Evolutionary conservation across 2,888 invertebrate species (phyloP).

Genomic region (Cryptocephalus primarius): DNA sequence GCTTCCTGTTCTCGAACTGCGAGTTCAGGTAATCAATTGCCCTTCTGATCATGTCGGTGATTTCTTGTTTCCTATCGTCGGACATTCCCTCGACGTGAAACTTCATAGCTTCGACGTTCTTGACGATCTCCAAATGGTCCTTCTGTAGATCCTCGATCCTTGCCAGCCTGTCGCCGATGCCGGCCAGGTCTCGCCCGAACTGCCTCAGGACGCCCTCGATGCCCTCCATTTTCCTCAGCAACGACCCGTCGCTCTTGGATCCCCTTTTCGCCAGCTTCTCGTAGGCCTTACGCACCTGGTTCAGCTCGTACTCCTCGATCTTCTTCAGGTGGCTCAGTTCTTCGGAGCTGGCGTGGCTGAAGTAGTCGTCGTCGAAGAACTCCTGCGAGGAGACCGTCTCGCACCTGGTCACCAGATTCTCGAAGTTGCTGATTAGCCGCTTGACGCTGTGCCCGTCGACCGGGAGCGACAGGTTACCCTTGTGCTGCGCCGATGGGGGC

Average conservation of each 20-base stretch:
- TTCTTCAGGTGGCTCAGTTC: conserved; percentile 4
- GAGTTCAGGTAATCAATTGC: conserved; percentile 1
- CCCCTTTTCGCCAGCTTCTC: not conserved
- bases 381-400: conserved; percentile 1
- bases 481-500: too few relatives aligned
- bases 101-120: not conserved
- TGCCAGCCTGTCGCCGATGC: not conserved
- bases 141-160: not conserved
- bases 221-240: conserved; percentile 5
- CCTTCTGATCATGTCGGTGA: conserved; percentile 2
- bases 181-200: conserved; percentile 1
- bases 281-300: not conserved
- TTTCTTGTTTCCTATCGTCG: not conserved
- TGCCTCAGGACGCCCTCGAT: conserved; percentile 3
- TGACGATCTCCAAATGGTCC: not conserved
- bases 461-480: not conserved
- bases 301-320: conserved; percentile 2
- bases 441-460: not conserved
- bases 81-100: not conserved
- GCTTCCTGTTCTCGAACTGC: conserved; percentile 3
- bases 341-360: conserved; percentile 9
- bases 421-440: not conserved
- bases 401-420: not conserved
- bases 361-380: conserved; percentile 11
- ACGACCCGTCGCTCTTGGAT: not conserved